Base-by-base conservation (phyloP, 2,888 invertebrate species). In the Brachynemurus nebulosus region DNA sequence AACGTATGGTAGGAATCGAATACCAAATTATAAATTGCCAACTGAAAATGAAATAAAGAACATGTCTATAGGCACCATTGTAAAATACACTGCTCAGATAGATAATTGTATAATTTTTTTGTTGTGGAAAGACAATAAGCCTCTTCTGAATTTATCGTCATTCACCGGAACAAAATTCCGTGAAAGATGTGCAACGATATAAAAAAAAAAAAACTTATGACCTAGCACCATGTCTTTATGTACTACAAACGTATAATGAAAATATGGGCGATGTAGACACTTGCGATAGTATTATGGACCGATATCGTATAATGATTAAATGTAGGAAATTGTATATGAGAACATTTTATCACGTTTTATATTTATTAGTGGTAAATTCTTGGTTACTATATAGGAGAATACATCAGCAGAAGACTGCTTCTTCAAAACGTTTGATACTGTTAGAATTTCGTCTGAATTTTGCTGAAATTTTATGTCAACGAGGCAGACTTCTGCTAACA, bases 1-100 rank as follows among this genome's bases (percentile, higher is more conserved):
- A 40, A 45, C 50, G 51, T 40, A 52, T 52, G 45, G 47, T 40
- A 19, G 18, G 19, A 52, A 53, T 41, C 45, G 53, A 17, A 38
- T 53, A 2, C 36, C 45, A 14, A 51, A 50, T 38, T 34, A 23
- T 35, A 51, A 51, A 49, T 17, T 50, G 14, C 50, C 52, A 5
- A 25, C 11, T 9, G 45, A 45, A 23, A 23, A 19, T 7, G 18
- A 25, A 9, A 2, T 25, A 2, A 36, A 34, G 11, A 25, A 35
- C 9, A 27, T 8, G 17, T 5, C 40, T n/a, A 33, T 25, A 9
- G 45, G 37, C 11, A 20, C n/a, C 30, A 41, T 41, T 4, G 12
- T 35, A 11, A 37, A 45, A n/a, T 45, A 41, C 25, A 30, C 27
- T 9, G 20, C 18, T 3, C 34, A 14, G 17, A 40, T 23, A 27